Evolutionary conservation across 2,888 invertebrate genomes (phyloP), one percentile per base, ranked within the genome.

Genomic region (Synanthedon myopaeformis): DNA sequence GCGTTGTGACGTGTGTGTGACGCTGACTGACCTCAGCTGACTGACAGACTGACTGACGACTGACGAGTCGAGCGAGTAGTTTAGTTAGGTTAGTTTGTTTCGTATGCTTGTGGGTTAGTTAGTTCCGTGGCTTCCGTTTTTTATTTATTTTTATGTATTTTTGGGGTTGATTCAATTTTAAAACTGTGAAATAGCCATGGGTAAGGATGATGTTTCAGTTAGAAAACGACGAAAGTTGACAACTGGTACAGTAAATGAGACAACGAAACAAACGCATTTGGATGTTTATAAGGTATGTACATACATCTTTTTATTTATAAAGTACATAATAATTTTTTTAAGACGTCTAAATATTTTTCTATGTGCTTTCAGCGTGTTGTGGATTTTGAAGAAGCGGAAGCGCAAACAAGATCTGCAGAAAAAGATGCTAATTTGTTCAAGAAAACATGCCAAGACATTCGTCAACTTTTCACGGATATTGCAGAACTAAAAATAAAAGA

Each of bases 331-430:
- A 11, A 19, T 10, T 17, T n/a, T n/a, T n/a, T 49, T 3, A 12
- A 49, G 13, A 49, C 13, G 3, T 49, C 12, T 17, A 19, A 17
- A 11, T 41, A 13, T 49, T 53, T 55, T 56, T 50, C 49, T 14
- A 11, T 51, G 41, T 23, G 61, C 57, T 77, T 74, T 53, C 70
- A 93, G 93, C 90, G 89, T 70, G 92, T 92, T 28, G 90, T 92
- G 41, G 89, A 89, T 56, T 91, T 90, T 66, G 95, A 95, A 76
- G 94, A 94, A 71, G 87, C 90, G 28, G 94, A 94, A 81, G 92
- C 94, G 1, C 80, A 89, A 53, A 76, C 85, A 52, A 82, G 94
- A 50, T 89, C 91, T 49, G 90, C 92, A 1, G 90, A 91, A 52
- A 89, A 89, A 61, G 95, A 95, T 80, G 90, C 92, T 1, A 75